Base-by-base conservation (phyloP, 2,113 vertebrate genomes). In the Sapajus apella region DNA sequence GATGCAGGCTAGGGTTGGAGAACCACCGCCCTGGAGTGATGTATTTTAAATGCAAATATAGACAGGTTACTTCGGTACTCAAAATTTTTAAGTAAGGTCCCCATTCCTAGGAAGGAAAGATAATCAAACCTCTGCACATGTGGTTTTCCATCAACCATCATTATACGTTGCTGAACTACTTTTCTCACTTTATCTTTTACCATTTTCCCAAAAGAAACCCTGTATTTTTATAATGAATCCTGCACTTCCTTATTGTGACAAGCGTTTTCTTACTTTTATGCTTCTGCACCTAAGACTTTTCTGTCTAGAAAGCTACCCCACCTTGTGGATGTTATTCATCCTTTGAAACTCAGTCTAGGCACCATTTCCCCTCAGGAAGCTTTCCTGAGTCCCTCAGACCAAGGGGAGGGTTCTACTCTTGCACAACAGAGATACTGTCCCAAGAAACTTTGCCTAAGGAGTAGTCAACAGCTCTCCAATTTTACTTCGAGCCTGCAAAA, bases 121-220 rank as follows among this genome's bases (percentile, higher is more conserved):
- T 11, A 21, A 66, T 50, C 3, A 47, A 76, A 30, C 5, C 6
- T 61, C 43, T 77, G 32, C 56, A 5, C 17, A 55, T 43, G n/a
- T 45, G 8, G 5, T 18, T 45, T 82, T 91, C 25, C 43, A 76
- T 47, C n/a, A 40, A 73, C 11, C 27, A 18, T 64, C 79, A 64
- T 83, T 45, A 52, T 5, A 16, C 5, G 27, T 3, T 79, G 61
- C 21, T 79, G 21, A 6, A 47, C 16, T 40, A 35, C 35, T 91
- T 87, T 91, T 94, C 52, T 70, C 89, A 92, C 58, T 64, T 95
- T 37, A n/a, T 4, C 32, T 76, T 94, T 92, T 4, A 90, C 21
- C 21, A 66, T 25, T 73, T 92, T 64, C n/a, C 61, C 32, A 23
- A 35, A 93, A 75, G 23, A 92, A 80, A 45, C 3, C 2, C 66